phyloP scores from a whole-genome alignment of 1,140 invertebrate genomes.

The Pristionchus pacificus region DNA sequence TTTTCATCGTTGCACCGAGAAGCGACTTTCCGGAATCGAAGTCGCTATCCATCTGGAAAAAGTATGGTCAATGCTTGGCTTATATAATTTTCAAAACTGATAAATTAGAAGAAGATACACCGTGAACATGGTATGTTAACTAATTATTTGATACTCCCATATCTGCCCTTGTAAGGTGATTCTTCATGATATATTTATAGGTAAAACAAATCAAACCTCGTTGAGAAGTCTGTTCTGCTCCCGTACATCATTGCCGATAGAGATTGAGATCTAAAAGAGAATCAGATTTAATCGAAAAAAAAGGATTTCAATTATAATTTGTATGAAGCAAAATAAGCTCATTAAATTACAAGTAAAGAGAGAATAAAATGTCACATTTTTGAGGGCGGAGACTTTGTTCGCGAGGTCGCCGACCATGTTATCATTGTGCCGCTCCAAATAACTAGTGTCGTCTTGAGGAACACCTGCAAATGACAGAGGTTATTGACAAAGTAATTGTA shows the following conservation, averaged over 20 bases:
- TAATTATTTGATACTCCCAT: too few relatives aligned
- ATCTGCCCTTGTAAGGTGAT: too few relatives aligned
- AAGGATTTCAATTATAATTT: not conserved
- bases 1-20: not conserved
- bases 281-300: not conserved
- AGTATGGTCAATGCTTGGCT: too few relatives aligned
- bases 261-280: not conserved
- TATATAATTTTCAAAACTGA: too few relatives aligned
- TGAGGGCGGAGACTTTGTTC: not conserved
- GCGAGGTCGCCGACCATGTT: not conserved
- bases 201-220: not conserved
- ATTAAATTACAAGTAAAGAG: not conserved
- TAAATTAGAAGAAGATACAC: too few relatives aligned
- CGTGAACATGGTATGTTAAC: too few relatives aligned
- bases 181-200: too few relatives aligned
- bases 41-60: not conserved
- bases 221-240: not conserved
- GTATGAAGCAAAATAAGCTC: not conserved
- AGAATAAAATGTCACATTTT: not conserved
- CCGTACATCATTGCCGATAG: not conserved
- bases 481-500: too few relatives aligned
- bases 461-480: too few relatives aligned
- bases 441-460: not conserved
- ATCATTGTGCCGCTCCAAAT: not conserved
- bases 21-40: not conserved